These are phyloP conservation scores for Coryphaenoides rupestris DNA, from an alignment of 2,113 vertebrate species.

Conservation along the genomic window DNA sequence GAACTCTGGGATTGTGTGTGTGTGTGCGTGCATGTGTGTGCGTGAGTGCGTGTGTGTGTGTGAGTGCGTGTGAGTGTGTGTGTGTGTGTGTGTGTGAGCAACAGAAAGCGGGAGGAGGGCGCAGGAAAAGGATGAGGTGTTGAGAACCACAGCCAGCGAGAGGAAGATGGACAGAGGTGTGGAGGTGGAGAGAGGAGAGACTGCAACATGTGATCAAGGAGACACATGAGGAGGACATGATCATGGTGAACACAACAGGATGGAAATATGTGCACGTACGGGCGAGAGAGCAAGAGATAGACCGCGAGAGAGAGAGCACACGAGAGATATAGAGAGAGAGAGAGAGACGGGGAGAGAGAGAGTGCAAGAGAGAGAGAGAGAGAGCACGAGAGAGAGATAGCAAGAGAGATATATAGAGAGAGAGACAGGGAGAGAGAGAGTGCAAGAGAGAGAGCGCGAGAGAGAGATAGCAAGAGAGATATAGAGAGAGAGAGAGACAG, in stretches of 20 bases:
- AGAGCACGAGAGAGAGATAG: background rate
- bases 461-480: background rate
- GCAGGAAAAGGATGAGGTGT: too few species aligned
- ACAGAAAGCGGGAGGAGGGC: background rate
- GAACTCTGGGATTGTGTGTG: conserved; percentile 4
- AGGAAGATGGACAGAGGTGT: background rate
- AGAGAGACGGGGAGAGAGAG: conserved; percentile 4
- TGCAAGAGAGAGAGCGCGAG: background rate
- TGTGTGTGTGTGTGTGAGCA: background rate
- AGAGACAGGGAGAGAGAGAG: conserved; percentile 11
- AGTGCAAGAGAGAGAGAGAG: conserved; percentile 3
- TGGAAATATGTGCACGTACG: too few species aligned
- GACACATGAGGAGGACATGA: too few species aligned
- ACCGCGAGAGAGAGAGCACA: background rate
- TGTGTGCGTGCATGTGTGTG: conserved; percentile 1
- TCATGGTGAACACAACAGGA: too few species aligned
- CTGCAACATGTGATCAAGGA: background rate
- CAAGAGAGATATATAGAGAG: background rate
- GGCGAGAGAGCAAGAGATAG: too few species aligned
- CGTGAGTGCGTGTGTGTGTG: background rate
- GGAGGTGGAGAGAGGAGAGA: background rate
- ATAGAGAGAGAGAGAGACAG: conserved; percentile 5
- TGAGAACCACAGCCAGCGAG: background rate
- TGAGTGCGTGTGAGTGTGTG: background rate
- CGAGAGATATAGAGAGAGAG: conserved; percentile 4